Evolutionary conservation across 2,113 vertebrate genomes (phyloP).

Genomic region (Sphyrna mokarran): DNA sequence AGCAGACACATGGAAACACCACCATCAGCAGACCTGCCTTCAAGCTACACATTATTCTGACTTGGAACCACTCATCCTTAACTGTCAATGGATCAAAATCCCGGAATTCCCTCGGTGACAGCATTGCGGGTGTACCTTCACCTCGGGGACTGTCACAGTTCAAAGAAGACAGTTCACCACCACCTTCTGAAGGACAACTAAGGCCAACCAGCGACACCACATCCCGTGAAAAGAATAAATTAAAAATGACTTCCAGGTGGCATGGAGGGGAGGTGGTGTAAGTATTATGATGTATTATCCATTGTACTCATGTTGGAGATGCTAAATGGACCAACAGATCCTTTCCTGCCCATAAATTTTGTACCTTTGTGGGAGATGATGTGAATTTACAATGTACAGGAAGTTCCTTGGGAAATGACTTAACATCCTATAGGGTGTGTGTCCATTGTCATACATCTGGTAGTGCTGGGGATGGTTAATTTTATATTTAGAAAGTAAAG

Average conservation of each 20-base stretch:
- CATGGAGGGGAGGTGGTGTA: not conserved
- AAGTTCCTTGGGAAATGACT: not conserved
- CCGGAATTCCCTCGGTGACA: no score
- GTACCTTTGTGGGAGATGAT: not conserved
- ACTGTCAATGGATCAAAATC: no score
- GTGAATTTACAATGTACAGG: not conserved
- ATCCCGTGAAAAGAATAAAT: no score
- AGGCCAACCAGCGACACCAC: no score
- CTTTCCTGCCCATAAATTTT: not conserved
- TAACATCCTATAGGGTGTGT: not conserved
- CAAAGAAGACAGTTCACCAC: no score
- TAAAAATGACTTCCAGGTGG: not conserved
- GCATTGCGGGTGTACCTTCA: no score
- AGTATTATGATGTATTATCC: not conserved
- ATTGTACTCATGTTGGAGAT: not conserved
- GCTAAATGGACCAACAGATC: not conserved
- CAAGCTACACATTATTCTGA: no score
- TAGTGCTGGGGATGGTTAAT: not conserved
- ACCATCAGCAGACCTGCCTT: no score
- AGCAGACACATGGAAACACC: no score
- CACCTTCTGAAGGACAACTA: no score
- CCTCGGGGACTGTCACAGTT: no score
- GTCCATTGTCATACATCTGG: not conserved
- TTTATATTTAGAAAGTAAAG: constrained; percentile 1
- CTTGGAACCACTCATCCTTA: no score